Conservation (phyloP, 1,140 invertebrate species). For the Lepeophtheirus salmonis region DNA sequence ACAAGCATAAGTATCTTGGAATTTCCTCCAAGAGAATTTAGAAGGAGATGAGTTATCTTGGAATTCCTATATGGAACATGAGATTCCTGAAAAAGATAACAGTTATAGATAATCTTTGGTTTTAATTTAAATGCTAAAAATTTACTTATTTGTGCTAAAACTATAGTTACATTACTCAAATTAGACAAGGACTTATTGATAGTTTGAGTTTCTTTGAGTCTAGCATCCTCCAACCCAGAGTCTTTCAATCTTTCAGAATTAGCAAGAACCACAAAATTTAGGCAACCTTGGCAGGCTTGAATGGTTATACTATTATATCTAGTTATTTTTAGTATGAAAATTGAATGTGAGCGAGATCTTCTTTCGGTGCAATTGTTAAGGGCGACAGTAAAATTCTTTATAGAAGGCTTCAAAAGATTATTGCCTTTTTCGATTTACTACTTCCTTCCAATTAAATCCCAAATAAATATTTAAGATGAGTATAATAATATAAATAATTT, state of each 20-base stretch:
- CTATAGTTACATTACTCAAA: constrained; percentile 68
- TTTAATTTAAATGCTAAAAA: too few species aligned
- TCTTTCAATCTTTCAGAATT: constrained; percentile 74
- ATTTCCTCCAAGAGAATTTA: constrained; percentile 75
- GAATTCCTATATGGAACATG: constrained; percentile 79
- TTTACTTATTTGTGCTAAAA: constrained; percentile 44
- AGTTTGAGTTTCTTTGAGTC: constrained; percentile 66
- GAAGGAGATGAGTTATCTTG: constrained; percentile 68
- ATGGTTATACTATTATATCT: constrained; percentile 5
- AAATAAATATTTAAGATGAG: too few species aligned
- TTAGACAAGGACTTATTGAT: constrained; percentile 73
- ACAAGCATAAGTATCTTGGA: constrained; percentile 80
- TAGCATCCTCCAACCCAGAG: constrained; percentile 44
- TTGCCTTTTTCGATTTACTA: constrained; percentile 39
- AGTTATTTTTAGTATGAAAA: constrained; percentile 29
- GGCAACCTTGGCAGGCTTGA: constrained; percentile 28
- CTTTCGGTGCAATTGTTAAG: constrained; percentile 34
- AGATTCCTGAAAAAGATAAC: constrained; percentile 29
- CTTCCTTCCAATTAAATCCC: too few species aligned
- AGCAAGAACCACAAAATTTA: constrained; percentile 79
- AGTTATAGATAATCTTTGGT: too few species aligned
- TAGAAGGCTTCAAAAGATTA: constrained; percentile 46
- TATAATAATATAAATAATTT: too few species aligned
- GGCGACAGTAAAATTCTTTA: constrained; percentile 50
- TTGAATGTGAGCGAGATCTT: constrained; percentile 60